These are phyloP conservation scores for Drosophila dunni DNA, from an alignment of 1,140 invertebrate genomes.

Conservation along the genomic window DNA sequence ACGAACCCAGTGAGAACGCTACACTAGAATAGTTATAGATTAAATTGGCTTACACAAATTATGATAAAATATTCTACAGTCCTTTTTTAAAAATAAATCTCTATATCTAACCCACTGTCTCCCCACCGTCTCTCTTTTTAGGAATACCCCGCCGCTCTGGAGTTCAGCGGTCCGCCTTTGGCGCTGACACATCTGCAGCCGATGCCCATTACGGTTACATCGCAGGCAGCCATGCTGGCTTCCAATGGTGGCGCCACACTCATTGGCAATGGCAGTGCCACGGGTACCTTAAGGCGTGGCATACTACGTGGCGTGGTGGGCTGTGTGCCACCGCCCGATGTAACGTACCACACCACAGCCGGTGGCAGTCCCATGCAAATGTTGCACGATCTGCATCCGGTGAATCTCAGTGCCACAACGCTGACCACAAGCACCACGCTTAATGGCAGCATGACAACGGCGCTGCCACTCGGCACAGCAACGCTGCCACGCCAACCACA, in stretches of 20 bases:
- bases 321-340: conserved; percentile 76
- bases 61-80: no score
- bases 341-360: conserved; percentile 76
- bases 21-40: no score
- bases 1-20: neutral
- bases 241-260: conserved; percentile 60
- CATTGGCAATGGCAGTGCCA: conserved; percentile 41
- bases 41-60: no score
- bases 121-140: conserved; percentile 40
- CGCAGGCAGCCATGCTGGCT: conserved; percentile 65
- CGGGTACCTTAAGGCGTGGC: conserved; percentile 77
- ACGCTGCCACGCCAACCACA: conserved; percentile 86
- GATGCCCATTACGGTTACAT: conserved; percentile 73
- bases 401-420: conserved; percentile 76
- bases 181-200: conserved; percentile 76
- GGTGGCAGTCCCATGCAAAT: conserved; percentile 63
- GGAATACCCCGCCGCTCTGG: conserved; percentile 80
- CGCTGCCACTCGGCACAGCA: conserved; percentile 51
- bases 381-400: conserved; percentile 79
- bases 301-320: conserved; percentile 75
- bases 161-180: conserved; percentile 76
- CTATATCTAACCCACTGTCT: neutral
- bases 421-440: conserved; percentile 76
- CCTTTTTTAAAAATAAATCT: no score
- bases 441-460: conserved; percentile 80